Percentiles rank a stretch among this genome's conserved stretches.
phyloP scores from a whole-genome alignment of 1,140 invertebrate genomes.

The Drosophila equinoxialis region DNA sequence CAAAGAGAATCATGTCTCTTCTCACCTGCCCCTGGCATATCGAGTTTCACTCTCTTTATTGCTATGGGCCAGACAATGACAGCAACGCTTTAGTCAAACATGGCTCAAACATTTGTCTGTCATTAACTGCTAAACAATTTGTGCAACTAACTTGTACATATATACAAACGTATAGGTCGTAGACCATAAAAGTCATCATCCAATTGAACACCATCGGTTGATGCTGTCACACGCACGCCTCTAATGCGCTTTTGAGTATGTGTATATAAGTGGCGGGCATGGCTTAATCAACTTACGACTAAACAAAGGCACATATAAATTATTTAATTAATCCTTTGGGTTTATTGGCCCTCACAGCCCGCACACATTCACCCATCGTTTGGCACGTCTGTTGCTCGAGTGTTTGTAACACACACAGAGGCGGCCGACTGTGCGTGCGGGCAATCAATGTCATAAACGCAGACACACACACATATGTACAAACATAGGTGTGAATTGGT shows the following conservation, averaged over 20 bases:
- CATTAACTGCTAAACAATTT: slow-evolving; percentile 70
- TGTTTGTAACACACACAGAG: slow-evolving; percentile 12
- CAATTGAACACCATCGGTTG: slow-evolving; percentile 6
- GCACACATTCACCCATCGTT: slow-evolving; percentile 3
- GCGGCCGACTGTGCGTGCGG: slow-evolving; percentile 58
- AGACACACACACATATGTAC: not conserved
- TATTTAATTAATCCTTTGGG: slow-evolving; percentile 79
- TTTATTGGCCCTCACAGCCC: slow-evolving; percentile 51
- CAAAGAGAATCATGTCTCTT: slow-evolving; percentile 1
- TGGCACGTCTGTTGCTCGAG: not conserved
- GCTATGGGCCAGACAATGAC: slow-evolving; percentile 38
- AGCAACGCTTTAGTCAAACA: slow-evolving; percentile 39
- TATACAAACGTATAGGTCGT: slow-evolving; percentile 16
- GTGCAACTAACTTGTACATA: slow-evolving; percentile 31
- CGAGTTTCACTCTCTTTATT: slow-evolving; percentile 20
- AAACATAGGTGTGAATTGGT: slow-evolving; percentile 63
- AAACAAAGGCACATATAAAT: slow-evolving; percentile 79
- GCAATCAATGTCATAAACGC: slow-evolving; percentile 78
- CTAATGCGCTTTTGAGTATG: slow-evolving; percentile 50
- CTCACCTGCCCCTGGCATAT: not conserved
- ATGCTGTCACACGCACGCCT: slow-evolving; percentile 43
- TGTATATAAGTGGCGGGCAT: slow-evolving; percentile 29
- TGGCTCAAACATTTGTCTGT: slow-evolving; percentile 66
- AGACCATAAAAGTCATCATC: slow-evolving; percentile 40
- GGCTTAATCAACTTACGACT: slow-evolving; percentile 75